Conservation (phyloP, 2,113 vertebrate genomes). For the Aramus guarauna region DNA sequence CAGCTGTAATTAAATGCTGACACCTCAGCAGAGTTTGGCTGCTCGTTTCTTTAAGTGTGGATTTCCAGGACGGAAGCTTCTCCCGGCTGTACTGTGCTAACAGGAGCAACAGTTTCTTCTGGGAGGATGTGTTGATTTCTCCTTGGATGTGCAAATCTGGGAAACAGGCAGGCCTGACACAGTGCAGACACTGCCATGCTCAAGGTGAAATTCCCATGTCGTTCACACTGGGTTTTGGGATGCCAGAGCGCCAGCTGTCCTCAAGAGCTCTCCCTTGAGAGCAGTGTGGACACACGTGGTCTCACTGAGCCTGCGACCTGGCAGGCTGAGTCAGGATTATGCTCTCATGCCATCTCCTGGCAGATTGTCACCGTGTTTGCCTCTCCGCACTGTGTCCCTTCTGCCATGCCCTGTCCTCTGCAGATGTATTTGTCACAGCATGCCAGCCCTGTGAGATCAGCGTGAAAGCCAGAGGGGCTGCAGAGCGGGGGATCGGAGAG, state of each 20-base stretch:
- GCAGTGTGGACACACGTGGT: rapidly evolving
- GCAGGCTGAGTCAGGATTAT: neutral
- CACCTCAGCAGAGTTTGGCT: neutral
- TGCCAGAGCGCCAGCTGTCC: neutral
- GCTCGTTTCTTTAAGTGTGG: neutral
- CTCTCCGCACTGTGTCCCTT: neutral
- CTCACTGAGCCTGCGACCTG: neutral
- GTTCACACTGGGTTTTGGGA: rapidly evolving
- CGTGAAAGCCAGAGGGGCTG: neutral
- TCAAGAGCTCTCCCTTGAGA: neutral
- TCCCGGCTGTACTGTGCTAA: neutral
- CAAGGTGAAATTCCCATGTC: neutral
- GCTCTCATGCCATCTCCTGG: slow-evolving; percentile 28
- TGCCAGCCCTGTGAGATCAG: too few species aligned
- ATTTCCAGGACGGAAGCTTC: neutral
- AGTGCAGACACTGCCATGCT: neutral
- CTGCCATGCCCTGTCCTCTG: neutral
- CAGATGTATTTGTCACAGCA: neutral
- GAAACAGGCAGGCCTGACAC: neutral
- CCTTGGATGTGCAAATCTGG: neutral
- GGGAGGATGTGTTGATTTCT: neutral
- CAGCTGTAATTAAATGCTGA: neutral
- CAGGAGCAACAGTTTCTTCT: neutral
- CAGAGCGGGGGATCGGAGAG: rapidly evolving
- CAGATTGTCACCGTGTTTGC: neutral